Evolutionary conservation across 2,888 invertebrate species (phyloP).

Genomic region (Tenthredo distinguenda): DNA sequence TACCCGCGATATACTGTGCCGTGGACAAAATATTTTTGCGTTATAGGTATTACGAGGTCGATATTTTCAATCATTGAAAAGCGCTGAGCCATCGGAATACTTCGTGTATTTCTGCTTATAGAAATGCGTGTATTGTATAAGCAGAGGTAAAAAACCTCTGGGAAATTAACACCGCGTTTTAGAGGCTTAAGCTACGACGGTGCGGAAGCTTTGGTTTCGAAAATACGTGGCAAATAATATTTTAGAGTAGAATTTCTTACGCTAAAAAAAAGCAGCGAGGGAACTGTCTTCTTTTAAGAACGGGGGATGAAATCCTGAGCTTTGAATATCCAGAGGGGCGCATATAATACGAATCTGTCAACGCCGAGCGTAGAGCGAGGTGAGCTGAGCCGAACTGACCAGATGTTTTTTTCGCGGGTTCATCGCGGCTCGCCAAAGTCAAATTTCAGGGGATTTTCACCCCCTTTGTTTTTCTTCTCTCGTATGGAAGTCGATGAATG

Average conservation of each 20-base stretch:
- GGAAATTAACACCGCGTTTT: slow-evolving; percentile 6
- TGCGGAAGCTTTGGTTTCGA: not conserved
- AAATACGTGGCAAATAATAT: not conserved
- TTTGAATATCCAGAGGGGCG: not conserved
- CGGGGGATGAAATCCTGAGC: not conserved
- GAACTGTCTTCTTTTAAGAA: not conserved
- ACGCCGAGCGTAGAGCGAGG: not conserved
- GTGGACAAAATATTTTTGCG: not conserved
- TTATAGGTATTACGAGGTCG: not conserved
- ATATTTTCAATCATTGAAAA: slow-evolving; percentile 14
- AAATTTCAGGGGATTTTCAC: not conserved
- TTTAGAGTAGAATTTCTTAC: not conserved
- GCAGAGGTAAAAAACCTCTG: slow-evolving; percentile 7
- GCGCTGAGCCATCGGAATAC: not conserved
- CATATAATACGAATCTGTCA: slow-evolving; percentile 17
- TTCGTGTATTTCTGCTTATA: not conserved
- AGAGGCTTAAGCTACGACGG: not conserved
- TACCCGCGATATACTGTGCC: not conserved
- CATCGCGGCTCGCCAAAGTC: not conserved
- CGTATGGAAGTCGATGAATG: not conserved
- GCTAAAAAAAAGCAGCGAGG: not conserved
- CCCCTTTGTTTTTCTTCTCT: not conserved
- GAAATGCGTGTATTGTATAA: not conserved
- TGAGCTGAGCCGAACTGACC: not conserved
- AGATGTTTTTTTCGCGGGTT: not conserved